Percentiles rank a stretch among this genome's conserved stretches.
Conservation (phyloP, 2,113 vertebrate genomes). For the Panthera uncia region DNA sequence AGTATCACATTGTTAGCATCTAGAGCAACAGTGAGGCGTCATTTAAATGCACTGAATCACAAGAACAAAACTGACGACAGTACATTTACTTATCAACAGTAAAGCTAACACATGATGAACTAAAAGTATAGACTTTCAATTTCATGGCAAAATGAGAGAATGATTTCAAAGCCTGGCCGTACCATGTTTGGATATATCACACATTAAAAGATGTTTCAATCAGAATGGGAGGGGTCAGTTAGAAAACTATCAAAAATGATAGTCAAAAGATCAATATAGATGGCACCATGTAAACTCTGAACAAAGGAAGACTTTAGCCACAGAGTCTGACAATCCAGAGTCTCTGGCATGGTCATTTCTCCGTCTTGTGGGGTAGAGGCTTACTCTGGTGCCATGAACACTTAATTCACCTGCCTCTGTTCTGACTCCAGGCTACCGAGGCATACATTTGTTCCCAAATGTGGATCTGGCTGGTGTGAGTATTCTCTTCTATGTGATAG, state of each 20-base stretch:
- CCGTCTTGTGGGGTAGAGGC: too few species aligned
- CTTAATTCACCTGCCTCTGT: not conserved
- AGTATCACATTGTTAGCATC: not conserved
- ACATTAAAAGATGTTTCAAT: not conserved
- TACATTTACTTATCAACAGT: not conserved
- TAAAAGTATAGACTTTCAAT: not conserved
- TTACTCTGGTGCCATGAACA: not conserved
- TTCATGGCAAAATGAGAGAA: not conserved
- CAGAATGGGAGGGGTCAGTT: not conserved
- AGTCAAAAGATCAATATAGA: not conserved
- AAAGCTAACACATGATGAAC: not conserved
- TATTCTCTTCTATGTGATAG: not conserved
- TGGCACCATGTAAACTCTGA: not conserved
- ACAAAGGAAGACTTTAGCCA: not conserved
- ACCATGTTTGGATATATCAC: not conserved
- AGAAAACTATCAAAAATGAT: not conserved
- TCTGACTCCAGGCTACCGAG: not conserved
- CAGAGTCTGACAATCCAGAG: not conserved
- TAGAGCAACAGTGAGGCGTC: not conserved
- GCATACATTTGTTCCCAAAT: not conserved
- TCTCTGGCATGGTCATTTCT: not conserved
- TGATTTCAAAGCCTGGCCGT: not conserved
- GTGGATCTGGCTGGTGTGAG: not conserved
- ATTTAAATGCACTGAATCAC: not conserved
- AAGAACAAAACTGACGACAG: not conserved